Conservation (phyloP, 2,113 vertebrate species). For the Seriola quinqueradiata region DNA sequence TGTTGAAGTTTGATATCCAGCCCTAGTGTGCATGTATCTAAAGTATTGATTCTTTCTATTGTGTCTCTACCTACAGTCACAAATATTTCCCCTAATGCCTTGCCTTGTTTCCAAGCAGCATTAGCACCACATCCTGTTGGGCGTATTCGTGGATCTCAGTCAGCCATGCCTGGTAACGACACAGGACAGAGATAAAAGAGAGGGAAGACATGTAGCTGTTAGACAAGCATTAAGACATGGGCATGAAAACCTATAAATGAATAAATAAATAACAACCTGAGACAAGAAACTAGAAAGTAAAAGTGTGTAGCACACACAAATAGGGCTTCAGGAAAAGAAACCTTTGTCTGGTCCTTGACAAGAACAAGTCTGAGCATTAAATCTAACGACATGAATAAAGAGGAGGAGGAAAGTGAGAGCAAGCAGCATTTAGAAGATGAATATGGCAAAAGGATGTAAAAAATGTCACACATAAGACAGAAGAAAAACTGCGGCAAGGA, state of each 20-base stretch:
- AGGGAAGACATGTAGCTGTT: slow-evolving; percentile 12
- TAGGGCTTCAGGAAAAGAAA: slow-evolving; percentile 18
- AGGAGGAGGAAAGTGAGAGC: slow-evolving; percentile 7
- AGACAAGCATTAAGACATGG: slow-evolving; percentile 1
- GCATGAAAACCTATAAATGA: neutral
- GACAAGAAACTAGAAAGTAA: slow-evolving; percentile 8
- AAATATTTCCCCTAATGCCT: slow-evolving; percentile 57
- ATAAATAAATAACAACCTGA: neutral
- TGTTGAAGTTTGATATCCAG: neutral
- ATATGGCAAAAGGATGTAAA: neutral
- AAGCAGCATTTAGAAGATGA: slow-evolving; percentile 26
- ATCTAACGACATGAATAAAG: slow-evolving; percentile 41
- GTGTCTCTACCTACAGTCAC: neutral
- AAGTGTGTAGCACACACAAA: slow-evolving; percentile 14
- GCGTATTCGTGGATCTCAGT: slow-evolving; percentile 94
- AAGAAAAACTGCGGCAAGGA: slow-evolving; percentile 21
- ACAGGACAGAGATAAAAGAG: slow-evolving; percentile 27
- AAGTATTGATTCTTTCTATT: neutral
- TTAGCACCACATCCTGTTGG: slow-evolving; percentile 91
- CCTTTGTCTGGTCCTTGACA: slow-evolving; percentile 38
- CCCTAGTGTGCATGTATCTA: neutral
- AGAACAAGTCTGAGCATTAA: slow-evolving; percentile 39
- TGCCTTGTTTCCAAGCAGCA: slow-evolving; percentile 97
- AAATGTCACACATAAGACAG: neutral
- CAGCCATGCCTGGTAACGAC: slow-evolving; percentile 90